Percentiles rank a stretch among this genome's conserved stretches.
Conservation (phyloP, 2,888 invertebrate species). For the Pheosia gnoma region DNA sequence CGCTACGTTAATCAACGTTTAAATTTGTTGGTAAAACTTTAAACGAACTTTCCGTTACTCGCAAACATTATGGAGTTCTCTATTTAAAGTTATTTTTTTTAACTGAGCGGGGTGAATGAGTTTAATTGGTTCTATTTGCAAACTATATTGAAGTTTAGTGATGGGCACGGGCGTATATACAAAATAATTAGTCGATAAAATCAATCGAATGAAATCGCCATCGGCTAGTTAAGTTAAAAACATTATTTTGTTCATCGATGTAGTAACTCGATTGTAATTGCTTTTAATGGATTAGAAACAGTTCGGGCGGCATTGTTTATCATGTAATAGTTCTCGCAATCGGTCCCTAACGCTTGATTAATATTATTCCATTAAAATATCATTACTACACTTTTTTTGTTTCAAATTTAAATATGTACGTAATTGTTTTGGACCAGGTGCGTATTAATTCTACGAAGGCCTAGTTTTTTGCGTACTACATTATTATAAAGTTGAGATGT, state of each 20-base stretch:
- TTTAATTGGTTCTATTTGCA: conserved; percentile 65
- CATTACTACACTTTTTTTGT: conserved; percentile 36
- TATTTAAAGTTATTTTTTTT: conserved; percentile 56
- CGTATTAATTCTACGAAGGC: conserved; percentile 23
- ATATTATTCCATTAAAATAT: conserved; percentile 42
- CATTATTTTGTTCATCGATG: conserved; percentile 24
- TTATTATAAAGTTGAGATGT: not conserved
- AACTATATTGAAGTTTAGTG: conserved; percentile 50
- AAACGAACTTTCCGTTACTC: conserved; percentile 36
- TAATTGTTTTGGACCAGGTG: conserved; percentile 23
- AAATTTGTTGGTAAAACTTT: conserved; percentile 26
- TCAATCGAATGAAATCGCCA: conserved; percentile 24
- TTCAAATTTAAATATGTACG: conserved; percentile 22
- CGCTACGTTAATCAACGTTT: conserved; percentile 34
- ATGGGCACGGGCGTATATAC: conserved; percentile 40
- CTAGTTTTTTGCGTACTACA: conserved; percentile 21
- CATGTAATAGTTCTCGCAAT: conserved; percentile 32
- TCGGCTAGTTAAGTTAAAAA: conserved; percentile 21
- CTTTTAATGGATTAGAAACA: conserved; percentile 25
- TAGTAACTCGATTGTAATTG: conserved; percentile 29
- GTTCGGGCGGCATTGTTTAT: conserved; percentile 32
- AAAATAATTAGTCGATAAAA: conserved; percentile 37
- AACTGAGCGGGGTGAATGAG: conserved; percentile 61
- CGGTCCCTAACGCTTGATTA: conserved; percentile 30
- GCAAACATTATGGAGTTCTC: conserved; percentile 29